A percentile compares a stretch with the other conserved stretches of the same genome.
These are phyloP conservation scores for Allolobophora icterica DNA, from an alignment of 2,888 invertebrate genomes.

Conservation along the genomic window DNA sequence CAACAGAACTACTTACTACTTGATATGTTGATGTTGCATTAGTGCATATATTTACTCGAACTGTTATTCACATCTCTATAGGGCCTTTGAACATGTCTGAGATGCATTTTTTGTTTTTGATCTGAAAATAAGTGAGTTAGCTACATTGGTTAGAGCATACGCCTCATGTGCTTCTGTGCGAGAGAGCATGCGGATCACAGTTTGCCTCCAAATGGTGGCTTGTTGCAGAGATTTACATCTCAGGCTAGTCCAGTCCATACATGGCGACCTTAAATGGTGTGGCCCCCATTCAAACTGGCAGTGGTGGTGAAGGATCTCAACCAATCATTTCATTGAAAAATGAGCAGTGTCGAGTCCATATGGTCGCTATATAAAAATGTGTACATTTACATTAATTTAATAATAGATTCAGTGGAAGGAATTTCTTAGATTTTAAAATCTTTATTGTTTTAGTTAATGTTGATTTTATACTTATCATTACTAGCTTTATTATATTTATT, in stretches of 20 bases:
- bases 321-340: no score
- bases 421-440: neutral
- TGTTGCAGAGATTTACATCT: no score
- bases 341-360: no score
- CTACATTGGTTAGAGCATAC: no score
- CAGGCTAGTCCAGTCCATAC: no score
- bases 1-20: neutral
- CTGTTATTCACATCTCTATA: neutral
- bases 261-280: no score
- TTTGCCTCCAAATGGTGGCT: no score
- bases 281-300: no score
- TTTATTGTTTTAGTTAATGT: neutral
- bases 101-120: neutral
- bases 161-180: no score
- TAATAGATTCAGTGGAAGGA: neutral
- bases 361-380: no score
- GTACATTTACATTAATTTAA: neutral
- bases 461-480: neutral
- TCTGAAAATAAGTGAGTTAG: neutral
- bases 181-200: no score
- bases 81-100: neutral
- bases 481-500: neutral
- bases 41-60: neutral
- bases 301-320: no score
- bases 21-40: neutral